Percentiles rank a stretch among this genome's conserved stretches.
Evolutionary conservation across 2,888 invertebrate genomes (phyloP).

Genomic region (Drosophila setosimentum): DNA sequence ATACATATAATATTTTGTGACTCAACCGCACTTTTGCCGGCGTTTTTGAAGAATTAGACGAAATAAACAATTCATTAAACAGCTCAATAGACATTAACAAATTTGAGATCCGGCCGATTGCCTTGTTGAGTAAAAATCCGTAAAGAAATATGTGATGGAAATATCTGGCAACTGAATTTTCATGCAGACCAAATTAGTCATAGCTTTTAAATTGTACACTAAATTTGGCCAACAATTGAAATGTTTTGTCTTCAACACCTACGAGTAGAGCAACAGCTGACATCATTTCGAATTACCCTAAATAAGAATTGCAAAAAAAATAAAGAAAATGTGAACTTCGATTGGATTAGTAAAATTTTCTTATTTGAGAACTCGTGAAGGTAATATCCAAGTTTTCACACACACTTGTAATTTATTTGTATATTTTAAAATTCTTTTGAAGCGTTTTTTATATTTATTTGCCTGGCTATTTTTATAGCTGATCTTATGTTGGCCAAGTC

Average conservation of each 20-base stretch:
- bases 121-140: constrained; percentile 15
- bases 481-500: constrained; percentile 43
- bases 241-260: constrained; percentile 36
- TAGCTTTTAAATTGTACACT: neutral
- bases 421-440: constrained; percentile 27
- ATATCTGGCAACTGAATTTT: constrained; percentile 9
- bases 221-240: constrained; percentile 29
- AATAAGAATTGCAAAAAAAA: constrained; percentile 8
- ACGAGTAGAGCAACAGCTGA: constrained; percentile 1
- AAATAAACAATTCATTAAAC: constrained; percentile 6
- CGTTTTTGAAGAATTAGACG: neutral
- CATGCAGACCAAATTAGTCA: neutral
- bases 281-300: constrained; percentile 32
- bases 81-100: constrained; percentile 6
- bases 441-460: constrained; percentile 21
- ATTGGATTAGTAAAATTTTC: constrained; percentile 12
- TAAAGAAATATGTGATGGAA: constrained; percentile 46
- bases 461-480: constrained; percentile 59
- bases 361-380: constrained; percentile 32
- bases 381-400: constrained; percentile 35
- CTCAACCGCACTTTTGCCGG: constrained; percentile 35
- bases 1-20: constrained; percentile 29
- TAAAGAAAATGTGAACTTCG: constrained; percentile 31
- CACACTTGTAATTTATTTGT: constrained; percentile 55
- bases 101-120: constrained; percentile 29